A percentile compares a stretch with the other conserved stretches of the same genome.
Evolutionary conservation across 1,140 invertebrate genomes (phyloP).

Genomic region (Platyscapa corneri): DNA sequence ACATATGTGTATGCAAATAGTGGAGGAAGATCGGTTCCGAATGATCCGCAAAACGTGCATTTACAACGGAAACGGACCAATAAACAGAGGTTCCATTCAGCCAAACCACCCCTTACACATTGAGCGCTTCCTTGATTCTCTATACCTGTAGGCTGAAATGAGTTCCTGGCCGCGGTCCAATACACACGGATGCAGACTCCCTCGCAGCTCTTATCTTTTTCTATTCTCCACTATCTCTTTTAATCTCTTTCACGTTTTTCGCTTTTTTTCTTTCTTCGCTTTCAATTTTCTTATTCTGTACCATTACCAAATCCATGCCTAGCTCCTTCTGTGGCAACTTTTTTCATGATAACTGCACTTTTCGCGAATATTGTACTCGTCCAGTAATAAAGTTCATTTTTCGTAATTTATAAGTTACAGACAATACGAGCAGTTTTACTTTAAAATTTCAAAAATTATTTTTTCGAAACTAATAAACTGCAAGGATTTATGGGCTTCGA

Average conservation of each 20-base stretch:
- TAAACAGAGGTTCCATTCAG: constrained; percentile 55
- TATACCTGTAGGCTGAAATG: constrained; percentile 64
- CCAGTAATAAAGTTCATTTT: constrained; percentile 3
- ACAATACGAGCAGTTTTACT: background rate
- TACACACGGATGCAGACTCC: constrained; percentile 53
- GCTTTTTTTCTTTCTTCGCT: background rate
- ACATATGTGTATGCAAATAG: background rate
- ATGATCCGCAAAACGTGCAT: constrained; percentile 65
- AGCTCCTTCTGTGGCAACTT: constrained; percentile 10
- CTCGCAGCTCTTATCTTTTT: constrained; percentile 32
- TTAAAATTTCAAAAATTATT: background rate
- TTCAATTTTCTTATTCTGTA: constrained; percentile 40
- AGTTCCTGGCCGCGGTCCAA: constrained; percentile 67
- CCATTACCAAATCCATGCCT: constrained; percentile 10
- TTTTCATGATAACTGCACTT: constrained; percentile 4
- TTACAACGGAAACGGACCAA: constrained; percentile 64
- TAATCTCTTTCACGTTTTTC: constrained; percentile 15
- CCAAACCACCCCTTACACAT: constrained; percentile 26
- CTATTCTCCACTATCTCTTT: constrained; percentile 29
- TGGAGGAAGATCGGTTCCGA: constrained; percentile 62
- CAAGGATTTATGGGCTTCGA: too few species aligned
- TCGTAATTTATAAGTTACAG: background rate
- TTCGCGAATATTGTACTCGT: background rate
- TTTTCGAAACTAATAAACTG: background rate
- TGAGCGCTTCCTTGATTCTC: constrained; percentile 48